phyloP scores from a whole-genome alignment of 1,140 invertebrate species.

The Drosophila pseudoobscura region DNA sequence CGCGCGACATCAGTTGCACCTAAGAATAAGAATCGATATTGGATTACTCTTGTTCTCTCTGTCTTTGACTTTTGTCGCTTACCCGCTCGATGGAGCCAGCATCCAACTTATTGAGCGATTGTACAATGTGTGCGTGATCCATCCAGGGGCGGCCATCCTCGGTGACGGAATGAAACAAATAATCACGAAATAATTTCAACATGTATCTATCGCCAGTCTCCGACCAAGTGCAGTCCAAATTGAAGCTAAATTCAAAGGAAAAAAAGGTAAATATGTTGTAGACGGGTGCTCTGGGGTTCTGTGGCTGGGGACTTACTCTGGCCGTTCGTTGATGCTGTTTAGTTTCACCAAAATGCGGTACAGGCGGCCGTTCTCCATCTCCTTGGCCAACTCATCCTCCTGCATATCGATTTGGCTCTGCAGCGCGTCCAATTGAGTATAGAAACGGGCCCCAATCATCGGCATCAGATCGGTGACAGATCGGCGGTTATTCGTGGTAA shows the following conservation, averaged over 20 bases:
- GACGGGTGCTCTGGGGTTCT: too few species aligned
- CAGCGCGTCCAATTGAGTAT: constrained; percentile 95
- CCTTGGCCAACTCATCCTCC: constrained; percentile 95
- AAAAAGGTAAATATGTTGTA: not conserved
- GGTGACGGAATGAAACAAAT: constrained; percentile 97
- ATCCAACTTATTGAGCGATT: constrained; percentile 97
- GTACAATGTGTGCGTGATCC: constrained; percentile 96
- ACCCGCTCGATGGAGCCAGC: constrained; percentile 94
- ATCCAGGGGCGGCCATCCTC: constrained; percentile 97
- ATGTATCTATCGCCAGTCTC: constrained; percentile 99
- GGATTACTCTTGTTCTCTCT: constrained; percentile 1
- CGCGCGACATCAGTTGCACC: constrained; percentile 97
- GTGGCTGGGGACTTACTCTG: constrained; percentile 87
- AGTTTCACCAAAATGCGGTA: constrained; percentile 96
- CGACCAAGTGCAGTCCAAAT: constrained; percentile 96
- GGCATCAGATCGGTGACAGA: constrained; percentile 98
- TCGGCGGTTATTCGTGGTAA: constrained; percentile 88
- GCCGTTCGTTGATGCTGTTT: constrained; percentile 95
- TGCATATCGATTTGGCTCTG: constrained; percentile 94
- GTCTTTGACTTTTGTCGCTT: constrained; percentile 46
- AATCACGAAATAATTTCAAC: constrained; percentile 98
- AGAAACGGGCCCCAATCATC: constrained; percentile 99
- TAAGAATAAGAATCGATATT: constrained; percentile 84
- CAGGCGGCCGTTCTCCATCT: constrained; percentile 97
- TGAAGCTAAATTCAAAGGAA: constrained; percentile 86